A percentile compares a stretch with the other conserved stretches of the same genome.
Conservation (phyloP, 2,888 invertebrate genomes). For the Tribolium freemani region DNA sequence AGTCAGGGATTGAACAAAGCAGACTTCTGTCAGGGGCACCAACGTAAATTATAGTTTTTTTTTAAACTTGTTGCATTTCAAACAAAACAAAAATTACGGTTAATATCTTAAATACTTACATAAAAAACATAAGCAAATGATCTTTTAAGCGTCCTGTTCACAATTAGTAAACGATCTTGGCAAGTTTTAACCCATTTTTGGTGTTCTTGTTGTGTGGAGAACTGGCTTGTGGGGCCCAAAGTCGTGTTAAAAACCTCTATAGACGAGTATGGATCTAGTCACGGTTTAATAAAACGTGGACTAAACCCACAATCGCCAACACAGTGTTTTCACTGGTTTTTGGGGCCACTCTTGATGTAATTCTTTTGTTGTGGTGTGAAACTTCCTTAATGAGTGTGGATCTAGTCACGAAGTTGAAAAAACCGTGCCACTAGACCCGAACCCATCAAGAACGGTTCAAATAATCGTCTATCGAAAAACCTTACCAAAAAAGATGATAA, state of each 20-base stretch:
- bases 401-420: conserved; percentile 80
- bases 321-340: conserved; percentile 71
- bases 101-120: too few relatives aligned
- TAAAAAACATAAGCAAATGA: too few relatives aligned
- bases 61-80: too few relatives aligned
- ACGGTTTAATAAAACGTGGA: conserved; percentile 76
- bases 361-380: conserved; percentile 45
- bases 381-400: conserved; percentile 87
- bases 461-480: conserved; percentile 1
- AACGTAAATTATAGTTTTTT: not conserved
- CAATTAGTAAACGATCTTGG: too few relatives aligned
- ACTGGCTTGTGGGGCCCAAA: not conserved
- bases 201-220: not conserved
- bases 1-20: not conserved
- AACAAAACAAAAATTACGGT: too few relatives aligned
- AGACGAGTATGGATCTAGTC: conserved; percentile 94
- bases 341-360: not conserved
- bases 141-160: too few relatives aligned
- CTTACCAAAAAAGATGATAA: conserved; percentile 23
- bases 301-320: conserved; percentile 85
- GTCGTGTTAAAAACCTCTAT: conserved; percentile 69
- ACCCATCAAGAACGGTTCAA: conserved; percentile 74
- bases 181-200: too few relatives aligned
- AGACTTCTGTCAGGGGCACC: not conserved
- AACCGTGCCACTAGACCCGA: conserved; percentile 80